phyloP scores from a whole-genome alignment of 2,113 vertebrate species.

The Gallinago paraguaiae region DNA sequence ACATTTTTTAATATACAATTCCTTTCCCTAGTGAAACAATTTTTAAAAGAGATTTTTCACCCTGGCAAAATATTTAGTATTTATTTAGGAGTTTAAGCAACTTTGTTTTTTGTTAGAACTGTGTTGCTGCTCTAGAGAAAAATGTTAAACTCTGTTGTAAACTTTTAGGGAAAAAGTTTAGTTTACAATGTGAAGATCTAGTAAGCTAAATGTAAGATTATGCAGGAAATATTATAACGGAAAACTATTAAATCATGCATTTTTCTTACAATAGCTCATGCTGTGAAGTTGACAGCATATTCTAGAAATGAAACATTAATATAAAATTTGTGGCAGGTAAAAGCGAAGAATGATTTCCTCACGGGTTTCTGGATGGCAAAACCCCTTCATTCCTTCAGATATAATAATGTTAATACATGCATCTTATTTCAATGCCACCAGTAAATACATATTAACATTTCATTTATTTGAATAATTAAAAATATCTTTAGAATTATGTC shows the following conservation, averaged over 20 bases:
- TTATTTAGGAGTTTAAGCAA: neutral
- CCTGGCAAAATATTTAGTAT: neutral
- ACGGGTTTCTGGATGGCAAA: conserved; percentile 36
- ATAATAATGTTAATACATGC: conserved; percentile 4
- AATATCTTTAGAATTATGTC: neutral
- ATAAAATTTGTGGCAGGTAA: conserved; percentile 61
- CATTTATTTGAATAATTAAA: neutral
- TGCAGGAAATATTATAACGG: conserved; percentile 57
- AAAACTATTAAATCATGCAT: conserved; percentile 63
- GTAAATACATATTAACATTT: neutral
- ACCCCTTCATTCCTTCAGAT: conserved; percentile 12
- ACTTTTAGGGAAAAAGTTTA: conserved; percentile 34
- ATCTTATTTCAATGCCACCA: conserved; percentile 23
- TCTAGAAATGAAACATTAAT: conserved; percentile 73
- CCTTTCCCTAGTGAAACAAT: neutral
- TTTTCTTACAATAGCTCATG: conserved; percentile 55
- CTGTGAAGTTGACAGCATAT: conserved; percentile 68
- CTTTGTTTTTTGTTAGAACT: neutral
- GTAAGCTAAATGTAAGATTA: conserved; percentile 53
- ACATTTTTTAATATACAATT: neutral
- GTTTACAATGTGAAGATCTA: conserved; percentile 61
- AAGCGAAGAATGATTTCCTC: conserved; percentile 58
- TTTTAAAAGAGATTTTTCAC: neutral
- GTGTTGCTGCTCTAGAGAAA: neutral
- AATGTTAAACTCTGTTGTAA: conserved; percentile 17